These are phyloP conservation scores for Glossosoma conforme DNA, from an alignment of 1,140 invertebrate species.

Conservation along the genomic window DNA sequence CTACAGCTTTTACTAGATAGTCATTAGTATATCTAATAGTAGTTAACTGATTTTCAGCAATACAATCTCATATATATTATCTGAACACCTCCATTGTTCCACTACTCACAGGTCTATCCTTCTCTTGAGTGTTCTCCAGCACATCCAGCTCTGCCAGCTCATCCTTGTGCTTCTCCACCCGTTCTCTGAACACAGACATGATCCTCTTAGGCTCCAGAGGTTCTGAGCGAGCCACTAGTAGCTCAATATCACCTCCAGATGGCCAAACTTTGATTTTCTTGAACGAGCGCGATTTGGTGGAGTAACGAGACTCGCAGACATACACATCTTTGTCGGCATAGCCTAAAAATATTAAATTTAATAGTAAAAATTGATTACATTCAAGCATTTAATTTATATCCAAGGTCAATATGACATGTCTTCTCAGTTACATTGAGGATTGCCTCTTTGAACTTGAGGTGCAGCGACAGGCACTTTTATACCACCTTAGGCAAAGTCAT, in stretches of 20 bases:
- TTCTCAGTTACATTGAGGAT: no score
- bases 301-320: constrained; percentile 95
- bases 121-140: constrained; percentile 70
- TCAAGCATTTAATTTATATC: no score
- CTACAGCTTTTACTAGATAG: no score
- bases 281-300: constrained; percentile 75
- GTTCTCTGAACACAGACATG: constrained; percentile 89
- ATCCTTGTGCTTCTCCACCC: constrained; percentile 85
- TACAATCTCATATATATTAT: no score
- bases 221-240: constrained; percentile 9
- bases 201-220: constrained; percentile 78
- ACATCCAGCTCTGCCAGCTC: constrained; percentile 82
- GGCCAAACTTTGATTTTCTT: constrained; percentile 95
- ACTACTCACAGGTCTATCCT: constrained; percentile 68
- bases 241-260: constrained; percentile 36
- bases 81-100: no score
- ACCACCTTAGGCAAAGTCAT: no score
- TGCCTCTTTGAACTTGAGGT: no score
- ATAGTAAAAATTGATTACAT: no score
- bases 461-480: no score
- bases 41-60: no score
- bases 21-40: no score
- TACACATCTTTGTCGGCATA: constrained; percentile 93
- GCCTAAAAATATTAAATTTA: constrained; percentile 36
- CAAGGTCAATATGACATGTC: no score